Conservation (phyloP, 1,140 invertebrate genomes). For the Bradysia coprophila region DNA sequence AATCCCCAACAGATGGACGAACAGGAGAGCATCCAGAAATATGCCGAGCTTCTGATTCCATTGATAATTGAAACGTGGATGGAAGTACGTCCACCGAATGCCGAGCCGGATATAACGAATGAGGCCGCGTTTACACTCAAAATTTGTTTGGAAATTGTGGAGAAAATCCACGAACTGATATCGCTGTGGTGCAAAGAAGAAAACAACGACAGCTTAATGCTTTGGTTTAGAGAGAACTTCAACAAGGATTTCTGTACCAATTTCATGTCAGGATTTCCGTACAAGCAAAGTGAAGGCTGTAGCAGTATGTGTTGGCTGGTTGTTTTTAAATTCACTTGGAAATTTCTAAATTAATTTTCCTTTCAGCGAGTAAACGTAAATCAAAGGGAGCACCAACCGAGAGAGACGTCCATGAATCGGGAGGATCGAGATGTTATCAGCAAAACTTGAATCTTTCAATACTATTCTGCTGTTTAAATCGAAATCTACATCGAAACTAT, state of each 20-base stretch:
- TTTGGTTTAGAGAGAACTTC: slow-evolving; percentile 30
- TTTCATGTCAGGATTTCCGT: slow-evolving; percentile 33
- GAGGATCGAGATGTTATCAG: slow-evolving; percentile 10
- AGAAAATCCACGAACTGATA: slow-evolving; percentile 30
- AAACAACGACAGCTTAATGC: slow-evolving; percentile 17
- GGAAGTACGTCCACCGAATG: slow-evolving; percentile 36
- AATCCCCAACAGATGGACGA: background rate
- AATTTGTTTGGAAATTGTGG: slow-evolving; percentile 32
- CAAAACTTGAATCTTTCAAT: slow-evolving; percentile 16
- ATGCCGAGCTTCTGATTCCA: slow-evolving; percentile 41
- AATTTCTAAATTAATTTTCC: slow-evolving; percentile 7
- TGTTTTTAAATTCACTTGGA: slow-evolving; percentile 16
- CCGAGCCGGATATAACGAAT: slow-evolving; percentile 22
- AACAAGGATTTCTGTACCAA: slow-evolving; percentile 26
- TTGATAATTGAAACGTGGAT: slow-evolving; percentile 53
- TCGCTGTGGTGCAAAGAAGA: slow-evolving; percentile 21
- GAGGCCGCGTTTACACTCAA: slow-evolving; percentile 35
- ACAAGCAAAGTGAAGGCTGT: slow-evolving; percentile 14
- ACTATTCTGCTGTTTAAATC: slow-evolving; percentile 9
- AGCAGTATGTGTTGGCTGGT: slow-evolving; percentile 9
- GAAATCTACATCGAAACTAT: slow-evolving; percentile 6
- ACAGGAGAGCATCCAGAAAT: slow-evolving; percentile 23
- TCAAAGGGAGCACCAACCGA: slow-evolving; percentile 8
- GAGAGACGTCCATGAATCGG: slow-evolving; percentile 2
- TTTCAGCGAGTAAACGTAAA: slow-evolving; percentile 21